Conservation (phyloP, 2,797 vertebrate species). For the Acrossocheilus wenchowensis region DNA sequence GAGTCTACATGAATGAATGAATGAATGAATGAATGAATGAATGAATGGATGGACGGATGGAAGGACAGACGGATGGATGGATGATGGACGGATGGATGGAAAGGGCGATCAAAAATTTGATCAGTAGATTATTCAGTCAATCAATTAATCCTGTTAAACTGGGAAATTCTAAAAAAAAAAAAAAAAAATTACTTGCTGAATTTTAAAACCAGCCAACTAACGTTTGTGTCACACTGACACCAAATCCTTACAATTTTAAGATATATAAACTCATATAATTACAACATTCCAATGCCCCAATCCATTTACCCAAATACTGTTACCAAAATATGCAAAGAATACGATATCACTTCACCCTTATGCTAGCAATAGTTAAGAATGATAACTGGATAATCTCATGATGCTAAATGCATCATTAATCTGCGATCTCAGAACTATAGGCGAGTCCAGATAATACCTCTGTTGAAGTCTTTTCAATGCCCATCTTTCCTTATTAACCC, state of each 20-base stretch:
- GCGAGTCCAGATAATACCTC: conserved; percentile 43
- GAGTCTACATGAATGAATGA: not conserved
- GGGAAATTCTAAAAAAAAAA: too few relatives aligned
- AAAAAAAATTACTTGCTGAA: too few relatives aligned
- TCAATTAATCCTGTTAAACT: not conserved
- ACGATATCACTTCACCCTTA: not conserved
- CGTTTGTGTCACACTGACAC: not conserved
- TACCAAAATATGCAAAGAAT: conserved; percentile 21
- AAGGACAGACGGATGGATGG: too few relatives aligned
- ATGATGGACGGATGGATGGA: too few relatives aligned
- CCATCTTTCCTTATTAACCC: conserved; percentile 66
- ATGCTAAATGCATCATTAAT: conserved; percentile 44
- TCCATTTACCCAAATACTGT: not conserved
- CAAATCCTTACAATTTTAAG: not conserved
- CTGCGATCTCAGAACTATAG: conserved; percentile 29
- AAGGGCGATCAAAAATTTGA: too few relatives aligned
- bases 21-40: not conserved
- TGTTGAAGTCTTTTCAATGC: conserved; percentile 53
- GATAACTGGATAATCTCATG: conserved; percentile 8
- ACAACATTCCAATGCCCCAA: not conserved
- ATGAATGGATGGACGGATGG: not conserved
- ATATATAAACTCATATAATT: not conserved
- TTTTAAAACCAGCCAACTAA: not conserved
- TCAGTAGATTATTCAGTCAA: not conserved
- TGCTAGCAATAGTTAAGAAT: not conserved